phyloP scores from a whole-genome alignment of 2,113 vertebrate genomes.

The Peromyscus polionotus region DNA sequence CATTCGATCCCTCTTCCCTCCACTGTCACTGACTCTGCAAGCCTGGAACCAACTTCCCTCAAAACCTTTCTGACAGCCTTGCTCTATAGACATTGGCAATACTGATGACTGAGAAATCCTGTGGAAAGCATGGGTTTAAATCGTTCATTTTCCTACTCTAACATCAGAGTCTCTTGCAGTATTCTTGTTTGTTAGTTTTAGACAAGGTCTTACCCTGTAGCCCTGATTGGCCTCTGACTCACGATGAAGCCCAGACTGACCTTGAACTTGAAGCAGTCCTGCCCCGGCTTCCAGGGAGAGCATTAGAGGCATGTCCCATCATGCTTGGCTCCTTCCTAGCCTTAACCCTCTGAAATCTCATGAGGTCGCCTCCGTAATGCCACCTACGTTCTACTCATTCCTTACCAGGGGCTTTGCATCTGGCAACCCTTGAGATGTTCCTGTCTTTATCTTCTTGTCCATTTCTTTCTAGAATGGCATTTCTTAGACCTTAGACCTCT shows the following conservation, averaged over 20 bases:
- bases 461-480: neutral
- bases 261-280: neutral
- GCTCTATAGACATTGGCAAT: neutral
- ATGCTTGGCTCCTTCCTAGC: neutral
- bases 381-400: neutral
- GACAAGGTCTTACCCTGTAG: neutral
- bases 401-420: neutral
- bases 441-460: slow-evolving; percentile 3
- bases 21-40: neutral
- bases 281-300: neutral
- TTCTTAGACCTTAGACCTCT: neutral
- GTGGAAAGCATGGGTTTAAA: neutral
- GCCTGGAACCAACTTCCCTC: neutral
- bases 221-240: neutral
- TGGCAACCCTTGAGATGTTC: neutral
- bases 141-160: neutral
- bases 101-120: neutral
- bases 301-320: neutral
- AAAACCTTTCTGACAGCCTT: neutral
- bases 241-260: neutral
- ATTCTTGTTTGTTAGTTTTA: neutral
- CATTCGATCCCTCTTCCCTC: neutral
- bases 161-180: neutral
- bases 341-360: neutral
- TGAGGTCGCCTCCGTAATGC: neutral